phyloP scores from a whole-genome alignment of 1,140 invertebrate genomes.

The Lucilia cuprina region DNA sequence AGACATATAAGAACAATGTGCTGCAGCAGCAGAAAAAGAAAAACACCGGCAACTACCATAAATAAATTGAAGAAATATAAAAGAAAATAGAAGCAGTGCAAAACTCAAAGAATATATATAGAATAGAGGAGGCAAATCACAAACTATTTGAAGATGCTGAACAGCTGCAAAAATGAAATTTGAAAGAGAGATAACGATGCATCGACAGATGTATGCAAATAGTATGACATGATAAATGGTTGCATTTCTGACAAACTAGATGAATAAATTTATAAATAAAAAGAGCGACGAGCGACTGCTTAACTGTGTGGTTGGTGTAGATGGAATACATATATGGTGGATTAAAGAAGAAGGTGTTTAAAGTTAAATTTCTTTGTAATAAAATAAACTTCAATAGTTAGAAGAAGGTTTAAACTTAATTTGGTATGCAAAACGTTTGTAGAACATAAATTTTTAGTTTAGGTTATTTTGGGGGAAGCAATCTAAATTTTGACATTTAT shows the following conservation, averaged over 20 bases:
- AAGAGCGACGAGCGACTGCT: neutral
- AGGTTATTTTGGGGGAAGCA: too few relatives aligned
- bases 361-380: too few relatives aligned
- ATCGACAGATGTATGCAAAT: slow-evolving; percentile 10
- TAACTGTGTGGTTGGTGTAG: too few relatives aligned
- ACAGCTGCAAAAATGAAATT: slow-evolving; percentile 15
- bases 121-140: neutral
- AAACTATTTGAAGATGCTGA: neutral
- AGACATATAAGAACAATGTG: neutral
- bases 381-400: too few relatives aligned
- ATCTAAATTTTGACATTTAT: too few relatives aligned
- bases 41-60: neutral
- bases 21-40: neutral
- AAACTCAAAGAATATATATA: neutral
- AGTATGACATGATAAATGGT: slow-evolving; percentile 7
- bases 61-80: neutral
- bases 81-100: neutral
- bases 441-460: too few relatives aligned
- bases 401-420: too few relatives aligned
- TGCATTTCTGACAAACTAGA: slow-evolving; percentile 14
- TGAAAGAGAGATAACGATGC: neutral
- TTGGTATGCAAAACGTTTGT: too few relatives aligned
- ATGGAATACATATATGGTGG: too few relatives aligned
- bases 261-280: slow-evolving; percentile 14
- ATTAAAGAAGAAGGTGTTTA: too few relatives aligned